Evolutionary conservation across 2,888 invertebrate species (phyloP), one percentile per base, ranked within the genome.

Genomic region (Xanthorhoe designata): DNA sequence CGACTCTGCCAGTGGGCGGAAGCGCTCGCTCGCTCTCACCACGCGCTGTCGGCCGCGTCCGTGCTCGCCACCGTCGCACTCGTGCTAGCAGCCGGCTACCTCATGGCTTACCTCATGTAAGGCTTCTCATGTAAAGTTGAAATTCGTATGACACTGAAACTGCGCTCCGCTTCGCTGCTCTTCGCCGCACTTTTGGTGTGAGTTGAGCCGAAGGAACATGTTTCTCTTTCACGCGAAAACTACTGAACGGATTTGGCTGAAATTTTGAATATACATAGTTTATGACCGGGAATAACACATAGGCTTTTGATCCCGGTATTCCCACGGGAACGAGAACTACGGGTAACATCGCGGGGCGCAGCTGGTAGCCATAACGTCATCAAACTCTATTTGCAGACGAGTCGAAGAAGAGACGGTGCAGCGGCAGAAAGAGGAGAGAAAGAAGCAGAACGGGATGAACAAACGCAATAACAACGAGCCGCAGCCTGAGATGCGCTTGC

Each of bases 21-120:
- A 56, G 96, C 96, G 63, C 96, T 96, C 79, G 90, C 98, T 64
- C 95, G 96, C 63, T 95, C 96, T 63, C 97, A 97, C 76, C 97
- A 97, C 84, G 94, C 97, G 61, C 89, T 97, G 69, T 97, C 98
- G n/a, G 95, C 96, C 2, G 85, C 97, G 19, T 97, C 97, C 0
- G 95, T 98, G 56, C 81, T 97, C 60, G 96, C 96, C 61, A 97
- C 98, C 13, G 94, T 98, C 59, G 90, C 96, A 62, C 96, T 98
- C 80, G 97, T 87, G 71, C 78, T 97, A 69, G 95, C 76, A 64
- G 84, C 97, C 71, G 98, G 98, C 4, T 98, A 97, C 88, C 94
- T 97, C 74, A 97, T 98, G 97, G 96, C 97, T 5, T 97, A 84
- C 54, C 80, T 84, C 73, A 96, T 97, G 84, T 83, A 69, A 79